Percentiles rank a stretch among this genome's conserved stretches.
These are phyloP conservation scores for Nemopilema nomurai DNA, from an alignment of 30 jellyfish, hydroid and myxozoan genomes.

Conservation along the genomic window DNA sequence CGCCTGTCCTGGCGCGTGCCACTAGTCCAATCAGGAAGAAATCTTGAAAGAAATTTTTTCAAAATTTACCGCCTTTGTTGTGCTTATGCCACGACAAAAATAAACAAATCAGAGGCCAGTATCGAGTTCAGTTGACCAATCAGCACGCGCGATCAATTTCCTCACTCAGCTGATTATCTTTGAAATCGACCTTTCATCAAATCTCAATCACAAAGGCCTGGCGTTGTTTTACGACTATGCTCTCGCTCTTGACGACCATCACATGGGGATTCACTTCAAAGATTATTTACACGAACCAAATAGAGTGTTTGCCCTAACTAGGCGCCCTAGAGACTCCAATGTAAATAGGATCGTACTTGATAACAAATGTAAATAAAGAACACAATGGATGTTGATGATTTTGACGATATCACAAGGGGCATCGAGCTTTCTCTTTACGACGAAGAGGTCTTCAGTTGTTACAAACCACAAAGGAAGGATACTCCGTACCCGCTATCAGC, in stretches of 20 bases:
- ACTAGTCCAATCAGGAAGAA: slow-evolving; percentile 9
- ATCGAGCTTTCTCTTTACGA: slow-evolving; percentile 43
- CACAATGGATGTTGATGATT: not conserved
- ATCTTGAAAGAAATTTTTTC: not conserved
- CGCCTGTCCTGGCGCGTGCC: slow-evolving; percentile 33
- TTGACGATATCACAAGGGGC: slow-evolving; percentile 1
- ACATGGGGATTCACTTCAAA: not conserved
- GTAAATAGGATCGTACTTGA: slow-evolving; percentile 5
- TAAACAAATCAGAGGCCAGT: not conserved
- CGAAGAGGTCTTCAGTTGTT: not conserved
- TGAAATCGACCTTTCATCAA: slow-evolving; percentile 3
- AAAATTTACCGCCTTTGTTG: slow-evolving; percentile 32
- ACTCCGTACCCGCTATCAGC: slow-evolving; percentile 47
- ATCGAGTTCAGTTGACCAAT: not conserved
- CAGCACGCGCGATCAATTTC: not conserved
- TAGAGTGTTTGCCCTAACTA: slow-evolving; percentile 4
- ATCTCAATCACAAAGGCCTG: not conserved
- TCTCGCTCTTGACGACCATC: slow-evolving; percentile 18
- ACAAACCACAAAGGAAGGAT: slow-evolving; percentile 9
- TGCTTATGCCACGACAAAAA: not conserved
- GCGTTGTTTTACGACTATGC: not conserved
- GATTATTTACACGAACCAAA: not conserved
- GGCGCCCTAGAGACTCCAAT: slow-evolving; percentile 4
- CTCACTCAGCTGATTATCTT: slow-evolving; percentile 48
- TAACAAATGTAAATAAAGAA: not conserved